Conservation (phyloP, 1,140 invertebrate species). For the Eriosoma lanigerum region DNA sequence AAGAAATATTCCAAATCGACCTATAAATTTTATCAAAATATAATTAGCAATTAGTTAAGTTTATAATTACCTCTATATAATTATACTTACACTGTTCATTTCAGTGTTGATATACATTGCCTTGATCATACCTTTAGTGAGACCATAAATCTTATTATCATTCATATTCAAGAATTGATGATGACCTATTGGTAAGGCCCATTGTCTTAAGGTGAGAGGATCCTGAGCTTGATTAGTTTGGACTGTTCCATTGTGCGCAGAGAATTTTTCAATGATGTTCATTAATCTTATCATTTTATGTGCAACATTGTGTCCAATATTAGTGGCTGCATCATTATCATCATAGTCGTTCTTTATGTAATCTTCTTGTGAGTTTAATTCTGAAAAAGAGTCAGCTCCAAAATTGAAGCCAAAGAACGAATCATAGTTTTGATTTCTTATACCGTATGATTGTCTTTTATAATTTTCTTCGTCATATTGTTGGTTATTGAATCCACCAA, state of each 20-base stretch:
- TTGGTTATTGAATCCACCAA: background rate
- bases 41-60: background rate
- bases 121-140: conserved; percentile 2
- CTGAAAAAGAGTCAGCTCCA: background rate
- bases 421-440: background rate
- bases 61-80: background rate
- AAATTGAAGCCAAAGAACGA: background rate
- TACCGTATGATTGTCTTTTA: background rate
- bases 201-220: background rate
- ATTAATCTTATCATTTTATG: conserved; percentile 24
- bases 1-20: conserved; percentile 33
- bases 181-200: background rate
- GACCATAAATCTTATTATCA: conserved; percentile 1
- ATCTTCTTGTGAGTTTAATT: conserved; percentile 11
- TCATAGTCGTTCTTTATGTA: background rate
- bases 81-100: background rate
- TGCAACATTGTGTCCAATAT: background rate
- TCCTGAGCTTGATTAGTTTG: background rate
- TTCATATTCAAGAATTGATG: conserved; percentile 8
- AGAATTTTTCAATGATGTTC: background rate
- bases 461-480: background rate
- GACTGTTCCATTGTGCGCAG: background rate
- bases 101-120: conserved; percentile 17
- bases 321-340: background rate
- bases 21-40: background rate